Evolutionary conservation across 2,797 vertebrate species (phyloP).

Genomic region (Pteropus rufus): DNA sequence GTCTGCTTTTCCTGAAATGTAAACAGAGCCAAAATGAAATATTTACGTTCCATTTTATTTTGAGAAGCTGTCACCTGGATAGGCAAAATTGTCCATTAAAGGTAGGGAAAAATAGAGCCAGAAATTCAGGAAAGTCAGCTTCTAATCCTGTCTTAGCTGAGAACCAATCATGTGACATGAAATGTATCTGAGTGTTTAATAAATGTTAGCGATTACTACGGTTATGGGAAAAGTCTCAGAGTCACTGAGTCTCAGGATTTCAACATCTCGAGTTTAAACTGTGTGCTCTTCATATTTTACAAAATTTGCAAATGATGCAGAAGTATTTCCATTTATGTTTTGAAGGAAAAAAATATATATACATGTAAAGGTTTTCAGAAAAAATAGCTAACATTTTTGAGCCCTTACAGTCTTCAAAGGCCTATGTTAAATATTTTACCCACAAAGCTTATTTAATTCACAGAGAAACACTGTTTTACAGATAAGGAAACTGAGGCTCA

Average conservation of each 20-base stretch:
- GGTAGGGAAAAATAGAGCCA: neutral
- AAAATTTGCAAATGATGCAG: neutral
- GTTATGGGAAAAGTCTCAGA: neutral
- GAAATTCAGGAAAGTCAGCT: constrained; percentile 46
- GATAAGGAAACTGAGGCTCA: neutral
- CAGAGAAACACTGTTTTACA: neutral
- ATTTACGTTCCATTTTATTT: neutral
- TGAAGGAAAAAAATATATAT: neutral
- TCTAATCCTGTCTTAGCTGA: constrained; percentile 5
- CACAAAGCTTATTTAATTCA: neutral
- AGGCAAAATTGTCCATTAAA: neutral
- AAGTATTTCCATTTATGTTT: neutral
- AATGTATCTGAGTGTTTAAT: neutral
- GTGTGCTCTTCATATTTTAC: neutral
- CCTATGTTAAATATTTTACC: neutral
- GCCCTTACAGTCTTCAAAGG: neutral
- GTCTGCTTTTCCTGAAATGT: constrained; percentile 35
- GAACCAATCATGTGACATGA: neutral
- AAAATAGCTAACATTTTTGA: neutral
- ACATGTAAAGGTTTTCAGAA: neutral
- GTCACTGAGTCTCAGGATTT: neutral
- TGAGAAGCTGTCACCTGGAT: neutral
- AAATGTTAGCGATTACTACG: neutral
- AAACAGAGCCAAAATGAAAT: constrained; percentile 52
- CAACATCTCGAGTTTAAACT: neutral